phyloP scores from a whole-genome alignment of 2,888 invertebrate species.

The Atrina japonica region DNA sequence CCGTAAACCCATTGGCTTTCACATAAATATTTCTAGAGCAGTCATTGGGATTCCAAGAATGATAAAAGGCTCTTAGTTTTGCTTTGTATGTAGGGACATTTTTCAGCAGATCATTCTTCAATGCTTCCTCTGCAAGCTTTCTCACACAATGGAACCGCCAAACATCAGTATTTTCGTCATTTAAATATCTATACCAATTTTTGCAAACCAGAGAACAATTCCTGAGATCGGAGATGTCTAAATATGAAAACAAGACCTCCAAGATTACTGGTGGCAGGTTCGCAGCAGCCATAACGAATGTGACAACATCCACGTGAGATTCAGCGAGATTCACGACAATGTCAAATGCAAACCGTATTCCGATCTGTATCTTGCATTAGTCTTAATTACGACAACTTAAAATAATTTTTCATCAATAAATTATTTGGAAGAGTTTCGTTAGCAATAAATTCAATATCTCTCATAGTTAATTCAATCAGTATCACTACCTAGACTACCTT shows the following conservation, averaged over 20 bases:
- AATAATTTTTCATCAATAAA: no score
- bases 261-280: conserved; percentile 73
- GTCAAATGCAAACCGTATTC: no score
- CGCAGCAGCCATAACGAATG: conserved; percentile 69
- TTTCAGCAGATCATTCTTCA: conserved; percentile 94
- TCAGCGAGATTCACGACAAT: conserved; percentile 32
- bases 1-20: conserved; percentile 97
- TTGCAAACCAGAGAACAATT: conserved; percentile 96
- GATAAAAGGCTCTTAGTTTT: conserved; percentile 93
- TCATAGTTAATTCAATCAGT: no score
- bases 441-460: no score
- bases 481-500: no score
- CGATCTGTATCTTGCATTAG: no score
- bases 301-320: conserved; percentile 17
- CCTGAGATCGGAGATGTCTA: conserved; percentile 91
- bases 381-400: no score
- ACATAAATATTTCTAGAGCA: conserved; percentile 98
- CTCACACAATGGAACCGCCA: conserved; percentile 95
- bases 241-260: conserved; percentile 88
- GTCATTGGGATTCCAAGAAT: conserved; percentile 98
- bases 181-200: conserved; percentile 93
- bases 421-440: no score
- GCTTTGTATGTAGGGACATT: conserved; percentile 95
- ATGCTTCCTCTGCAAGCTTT: conserved; percentile 91
- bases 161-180: conserved; percentile 96